A percentile compares a stretch with the other conserved stretches of the same genome.
phyloP scores from a whole-genome alignment of 2,888 invertebrate species.

The Alsophila aescularia region DNA sequence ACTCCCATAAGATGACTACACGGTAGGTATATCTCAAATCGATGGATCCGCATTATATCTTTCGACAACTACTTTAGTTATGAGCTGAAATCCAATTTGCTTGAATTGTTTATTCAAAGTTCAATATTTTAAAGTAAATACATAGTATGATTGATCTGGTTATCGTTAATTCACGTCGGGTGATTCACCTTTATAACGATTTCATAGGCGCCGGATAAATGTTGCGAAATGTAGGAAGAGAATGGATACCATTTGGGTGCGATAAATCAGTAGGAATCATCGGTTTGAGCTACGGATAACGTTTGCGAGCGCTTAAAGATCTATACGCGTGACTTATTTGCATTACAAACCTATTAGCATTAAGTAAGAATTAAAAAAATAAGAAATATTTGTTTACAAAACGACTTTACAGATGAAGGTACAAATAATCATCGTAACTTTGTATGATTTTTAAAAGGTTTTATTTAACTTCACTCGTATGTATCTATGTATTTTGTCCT shows the following conservation, averaged over 20 bases:
- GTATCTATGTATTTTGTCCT: no score
- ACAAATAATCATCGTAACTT: no score
- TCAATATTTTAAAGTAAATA: conserved; percentile 24
- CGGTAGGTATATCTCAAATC: conserved; percentile 4
- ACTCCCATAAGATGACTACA: neutral
- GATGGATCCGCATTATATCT: conserved; percentile 9
- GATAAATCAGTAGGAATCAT: conserved; percentile 69
- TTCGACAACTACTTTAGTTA: conserved; percentile 14
- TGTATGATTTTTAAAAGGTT: no score
- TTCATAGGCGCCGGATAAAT: conserved; percentile 57
- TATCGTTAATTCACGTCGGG: conserved; percentile 31
- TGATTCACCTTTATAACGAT: conserved; percentile 53
- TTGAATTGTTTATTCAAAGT: conserved; percentile 21
- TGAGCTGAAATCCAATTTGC: conserved; percentile 16
- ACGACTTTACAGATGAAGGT: no score
- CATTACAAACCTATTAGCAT: conserved; percentile 9
- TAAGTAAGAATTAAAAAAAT: neutral
- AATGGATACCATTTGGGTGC: conserved; percentile 53
- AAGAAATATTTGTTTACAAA: no score
- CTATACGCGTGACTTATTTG: conserved; percentile 6
- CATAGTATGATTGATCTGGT: conserved; percentile 25
- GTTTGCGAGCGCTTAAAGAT: conserved; percentile 47
- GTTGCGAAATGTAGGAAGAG: conserved; percentile 67
- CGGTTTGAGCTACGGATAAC: conserved; percentile 44
- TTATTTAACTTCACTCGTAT: no score